These are phyloP conservation scores for Araneus ventricosus DNA, from an alignment of 1,140 invertebrate genomes.

Conservation along the genomic window DNA sequence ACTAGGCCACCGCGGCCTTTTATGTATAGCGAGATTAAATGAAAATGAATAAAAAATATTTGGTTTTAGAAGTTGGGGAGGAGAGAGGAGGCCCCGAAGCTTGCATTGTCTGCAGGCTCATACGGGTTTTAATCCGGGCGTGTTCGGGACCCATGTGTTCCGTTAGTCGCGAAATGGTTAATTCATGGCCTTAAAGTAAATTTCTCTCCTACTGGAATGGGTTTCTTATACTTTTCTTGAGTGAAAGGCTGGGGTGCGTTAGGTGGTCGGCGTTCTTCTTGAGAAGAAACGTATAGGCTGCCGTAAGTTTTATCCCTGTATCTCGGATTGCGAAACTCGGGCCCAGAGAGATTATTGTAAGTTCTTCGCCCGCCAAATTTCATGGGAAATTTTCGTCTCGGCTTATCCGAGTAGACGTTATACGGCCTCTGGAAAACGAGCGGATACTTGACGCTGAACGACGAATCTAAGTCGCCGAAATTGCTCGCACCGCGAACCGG, in stretches of 20 bases:
- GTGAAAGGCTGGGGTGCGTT: not conserved
- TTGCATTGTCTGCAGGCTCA: too few species aligned
- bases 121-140: too few species aligned
- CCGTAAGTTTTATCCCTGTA: not conserved
- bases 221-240: slow-evolving; percentile 17
- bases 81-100: too few species aligned
- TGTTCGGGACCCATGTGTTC: not conserved
- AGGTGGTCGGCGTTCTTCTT: not conserved
- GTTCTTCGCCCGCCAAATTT: slow-evolving; percentile 32
- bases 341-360: not conserved
- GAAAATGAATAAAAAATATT: too few species aligned
- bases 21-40: too few species aligned
- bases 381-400: not conserved
- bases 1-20: too few species aligned
- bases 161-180: not conserved
- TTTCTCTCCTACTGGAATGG: slow-evolving; percentile 57
- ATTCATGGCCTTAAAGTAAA: slow-evolving; percentile 21
- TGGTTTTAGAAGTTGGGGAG: too few species aligned
- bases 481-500: not conserved
- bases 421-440: not conserved
- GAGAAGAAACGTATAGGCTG: not conserved
- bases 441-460: not conserved
- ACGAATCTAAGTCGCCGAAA: slow-evolving; percentile 5
- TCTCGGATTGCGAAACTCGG: not conserved
- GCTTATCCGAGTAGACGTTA: slow-evolving; percentile 38